Percentiles rank a stretch among this genome's conserved stretches.
These are phyloP conservation scores for Nyctereutes procyonoides DNA, from an alignment of 2,113 vertebrate species.

Conservation along the genomic window DNA sequence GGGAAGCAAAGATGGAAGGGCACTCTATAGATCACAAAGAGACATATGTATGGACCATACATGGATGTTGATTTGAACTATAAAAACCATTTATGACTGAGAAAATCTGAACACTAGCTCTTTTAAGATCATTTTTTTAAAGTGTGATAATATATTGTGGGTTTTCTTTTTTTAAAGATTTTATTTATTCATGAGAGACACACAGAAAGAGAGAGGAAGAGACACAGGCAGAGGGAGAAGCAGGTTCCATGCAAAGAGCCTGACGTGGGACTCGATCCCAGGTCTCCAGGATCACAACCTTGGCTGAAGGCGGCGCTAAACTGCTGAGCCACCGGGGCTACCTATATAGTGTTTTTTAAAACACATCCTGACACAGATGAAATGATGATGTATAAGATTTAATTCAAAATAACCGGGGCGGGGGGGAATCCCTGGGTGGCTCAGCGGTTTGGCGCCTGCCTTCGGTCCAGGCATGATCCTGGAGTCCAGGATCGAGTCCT, in stretches of 20 bases:
- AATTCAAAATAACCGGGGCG: neutral
- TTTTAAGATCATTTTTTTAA: neutral
- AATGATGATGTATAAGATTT: neutral
- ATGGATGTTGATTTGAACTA: neutral
- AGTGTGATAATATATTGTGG: neutral
- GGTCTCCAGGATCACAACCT: no score
- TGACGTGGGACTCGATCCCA: no score
- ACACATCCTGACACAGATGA: neutral
- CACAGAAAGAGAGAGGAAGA: no score
- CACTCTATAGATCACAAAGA: neutral
- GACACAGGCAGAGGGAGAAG: no score
- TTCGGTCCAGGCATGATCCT: neutral
- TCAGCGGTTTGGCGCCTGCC: neutral
- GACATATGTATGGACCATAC: neutral
- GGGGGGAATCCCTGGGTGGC: neutral
- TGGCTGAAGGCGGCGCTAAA: no score
- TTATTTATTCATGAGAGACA: no score
- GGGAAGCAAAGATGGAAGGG: neutral
- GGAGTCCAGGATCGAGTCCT: neutral
- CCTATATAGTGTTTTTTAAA: neutral
- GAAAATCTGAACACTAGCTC: neutral
- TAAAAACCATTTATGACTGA: neutral
- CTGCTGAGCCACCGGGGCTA: no score
- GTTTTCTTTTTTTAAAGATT: no score
- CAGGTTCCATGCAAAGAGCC: no score